Conservation (phyloP, 2,113 vertebrate genomes). For the Miniopterus natalensis region DNA sequence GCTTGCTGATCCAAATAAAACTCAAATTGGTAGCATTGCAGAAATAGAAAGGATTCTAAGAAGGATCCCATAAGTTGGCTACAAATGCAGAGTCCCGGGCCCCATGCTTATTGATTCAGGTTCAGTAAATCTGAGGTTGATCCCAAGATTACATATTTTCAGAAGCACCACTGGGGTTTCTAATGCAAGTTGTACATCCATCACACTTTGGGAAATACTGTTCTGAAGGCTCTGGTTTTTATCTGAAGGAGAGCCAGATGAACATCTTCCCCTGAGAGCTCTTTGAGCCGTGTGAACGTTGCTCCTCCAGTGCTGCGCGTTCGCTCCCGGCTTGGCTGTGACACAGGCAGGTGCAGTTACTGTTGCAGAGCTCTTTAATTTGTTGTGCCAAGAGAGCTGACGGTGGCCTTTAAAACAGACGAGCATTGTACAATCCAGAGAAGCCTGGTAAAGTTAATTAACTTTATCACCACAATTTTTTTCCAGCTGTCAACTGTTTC, state of each 20-base stretch:
- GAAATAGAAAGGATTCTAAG: not conserved
- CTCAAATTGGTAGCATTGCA: not conserved
- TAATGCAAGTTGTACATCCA: not conserved
- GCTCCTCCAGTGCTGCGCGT: not conserved
- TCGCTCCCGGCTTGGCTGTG: conserved; percentile 37
- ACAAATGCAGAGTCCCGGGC: not conserved
- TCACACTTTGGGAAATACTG: conserved; percentile 31
- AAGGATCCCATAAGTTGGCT: not conserved
- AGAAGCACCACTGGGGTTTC: not conserved
- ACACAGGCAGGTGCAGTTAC: conserved; percentile 53
- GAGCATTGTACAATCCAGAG: conserved; percentile 64
- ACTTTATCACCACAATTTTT: conserved; percentile 69
- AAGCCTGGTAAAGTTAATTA: conserved; percentile 68
- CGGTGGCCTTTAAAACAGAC: conserved; percentile 66
- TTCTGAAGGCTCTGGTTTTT: not conserved
- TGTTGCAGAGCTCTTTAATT: conserved; percentile 29
- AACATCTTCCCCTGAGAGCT: not conserved
- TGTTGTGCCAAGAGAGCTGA: conserved; percentile 44
- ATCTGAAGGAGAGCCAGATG: not conserved
- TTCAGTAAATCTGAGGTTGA: not conserved
- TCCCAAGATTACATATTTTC: not conserved
- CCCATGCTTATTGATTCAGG: not conserved
- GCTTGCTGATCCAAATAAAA: not conserved
- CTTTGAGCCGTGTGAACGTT: not conserved
- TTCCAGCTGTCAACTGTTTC: conserved; percentile 67